These are phyloP conservation scores for Cyclina sinensis DNA, from an alignment of 1,140 invertebrate genomes.

Conservation along the genomic window DNA sequence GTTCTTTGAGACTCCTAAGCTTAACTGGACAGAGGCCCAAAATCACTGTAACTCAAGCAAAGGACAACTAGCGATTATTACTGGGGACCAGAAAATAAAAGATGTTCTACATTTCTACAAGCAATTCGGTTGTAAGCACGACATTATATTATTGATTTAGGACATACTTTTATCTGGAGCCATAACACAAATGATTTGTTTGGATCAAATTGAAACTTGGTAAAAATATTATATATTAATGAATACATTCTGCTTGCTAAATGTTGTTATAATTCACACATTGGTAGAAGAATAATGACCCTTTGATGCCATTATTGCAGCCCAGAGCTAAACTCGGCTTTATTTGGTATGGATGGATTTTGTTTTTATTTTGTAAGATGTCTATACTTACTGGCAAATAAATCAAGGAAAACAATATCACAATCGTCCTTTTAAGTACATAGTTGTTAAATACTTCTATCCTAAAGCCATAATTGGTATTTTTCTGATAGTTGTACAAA, in stretches of 20 bases:
- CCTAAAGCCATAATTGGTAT: too few relatives aligned
- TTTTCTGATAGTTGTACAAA: background rate
- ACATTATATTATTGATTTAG: background rate
- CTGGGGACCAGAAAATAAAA: slow-evolving; percentile 11
- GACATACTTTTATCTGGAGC: too few relatives aligned
- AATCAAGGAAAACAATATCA: too few relatives aligned
- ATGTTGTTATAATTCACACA: background rate
- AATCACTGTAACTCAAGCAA: background rate
- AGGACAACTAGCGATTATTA: slow-evolving; percentile 22
- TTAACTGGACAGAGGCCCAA: slow-evolving; percentile 41
- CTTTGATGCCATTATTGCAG: background rate
- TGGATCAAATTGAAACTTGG: background rate
- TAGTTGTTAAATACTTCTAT: too few relatives aligned
- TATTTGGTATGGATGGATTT: too few relatives aligned
- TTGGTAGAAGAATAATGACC: background rate
- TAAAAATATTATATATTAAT: background rate
- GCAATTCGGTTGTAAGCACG: background rate
- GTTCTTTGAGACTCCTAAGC: background rate
- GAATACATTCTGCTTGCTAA: background rate
- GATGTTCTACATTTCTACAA: slow-evolving; percentile 19
- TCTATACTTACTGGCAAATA: too few relatives aligned
- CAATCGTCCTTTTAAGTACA: too few relatives aligned
- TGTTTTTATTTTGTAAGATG: too few relatives aligned
- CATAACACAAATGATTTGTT: too few relatives aligned
- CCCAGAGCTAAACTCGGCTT: background rate